Percentiles rank a stretch among this genome's conserved stretches.
These are phyloP conservation scores for Chionomys nivalis DNA, from an alignment of 2,113 vertebrate species.

Conservation along the genomic window DNA sequence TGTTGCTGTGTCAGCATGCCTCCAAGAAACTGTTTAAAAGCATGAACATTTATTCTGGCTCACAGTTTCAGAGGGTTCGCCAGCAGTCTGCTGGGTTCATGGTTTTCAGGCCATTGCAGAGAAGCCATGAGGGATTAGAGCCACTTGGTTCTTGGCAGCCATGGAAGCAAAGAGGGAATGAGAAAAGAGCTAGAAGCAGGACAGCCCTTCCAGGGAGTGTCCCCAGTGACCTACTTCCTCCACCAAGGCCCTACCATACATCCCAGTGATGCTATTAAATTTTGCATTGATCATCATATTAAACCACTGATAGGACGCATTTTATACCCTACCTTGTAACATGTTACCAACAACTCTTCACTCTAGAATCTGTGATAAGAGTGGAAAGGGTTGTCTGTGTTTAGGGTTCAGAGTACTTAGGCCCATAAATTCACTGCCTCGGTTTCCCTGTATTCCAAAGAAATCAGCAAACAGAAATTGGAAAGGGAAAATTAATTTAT, in stretches of 20 bases:
- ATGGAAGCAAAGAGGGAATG: neutral
- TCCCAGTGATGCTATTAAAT: neutral
- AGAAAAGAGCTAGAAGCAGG: neutral
- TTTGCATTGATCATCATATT: neutral
- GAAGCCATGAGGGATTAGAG: neutral
- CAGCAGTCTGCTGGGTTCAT: no score
- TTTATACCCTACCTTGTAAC: neutral
- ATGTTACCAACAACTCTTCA: neutral
- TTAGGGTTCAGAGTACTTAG: neutral
- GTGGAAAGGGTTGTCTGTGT: neutral
- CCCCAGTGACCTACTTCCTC: neutral
- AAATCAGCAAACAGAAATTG: neutral
- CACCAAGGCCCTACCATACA: neutral
- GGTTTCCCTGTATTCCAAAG: neutral
- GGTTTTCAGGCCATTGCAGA: neutral
- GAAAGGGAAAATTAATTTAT: neutral
- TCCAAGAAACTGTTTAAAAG: neutral
- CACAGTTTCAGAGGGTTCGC: neutral
- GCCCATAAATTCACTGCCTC: neutral
- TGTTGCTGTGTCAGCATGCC: neutral
- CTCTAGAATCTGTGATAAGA: neutral
- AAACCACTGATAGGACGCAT: neutral
- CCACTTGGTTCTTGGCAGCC: neutral
- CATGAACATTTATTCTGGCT: neutral
- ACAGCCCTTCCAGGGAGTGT: neutral